Conservation (phyloP, 2,113 vertebrate genomes). For the Alethe diademata region DNA sequence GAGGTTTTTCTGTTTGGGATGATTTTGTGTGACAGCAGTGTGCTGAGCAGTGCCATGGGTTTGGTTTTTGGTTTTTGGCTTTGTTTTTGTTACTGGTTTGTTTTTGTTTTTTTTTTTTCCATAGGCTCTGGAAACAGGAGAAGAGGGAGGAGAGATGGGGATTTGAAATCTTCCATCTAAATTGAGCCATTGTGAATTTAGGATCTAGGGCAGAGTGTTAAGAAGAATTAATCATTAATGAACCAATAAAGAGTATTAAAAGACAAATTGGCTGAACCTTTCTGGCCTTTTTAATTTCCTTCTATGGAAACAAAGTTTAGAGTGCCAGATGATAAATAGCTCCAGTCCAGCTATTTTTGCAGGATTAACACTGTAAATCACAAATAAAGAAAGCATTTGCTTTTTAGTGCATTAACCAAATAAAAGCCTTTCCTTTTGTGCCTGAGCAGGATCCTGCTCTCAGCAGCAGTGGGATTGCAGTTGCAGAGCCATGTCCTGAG, state of each 20-base stretch:
- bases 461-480: too few relatives aligned
- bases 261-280: conserved; percentile 65
- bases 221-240: conserved; percentile 71
- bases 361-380: conserved; percentile 12
- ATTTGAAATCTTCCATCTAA: conserved; percentile 47
- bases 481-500: too few relatives aligned
- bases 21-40: neutral
- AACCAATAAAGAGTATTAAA: conserved; percentile 69
- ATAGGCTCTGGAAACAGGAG: neutral
- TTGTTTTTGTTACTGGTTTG: too few relatives aligned
- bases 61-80: neutral
- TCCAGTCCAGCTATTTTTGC: neutral
- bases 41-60: neutral
- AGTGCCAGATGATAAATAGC: conserved; percentile 34
- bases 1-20: neutral
- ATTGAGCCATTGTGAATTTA: conserved; percentile 59
- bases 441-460: neutral
- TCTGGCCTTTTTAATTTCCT: conserved; percentile 46
- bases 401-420: neutral
- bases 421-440: neutral
- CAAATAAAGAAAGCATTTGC: neutral
- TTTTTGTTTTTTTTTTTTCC: neutral
- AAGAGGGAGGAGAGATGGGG: neutral
- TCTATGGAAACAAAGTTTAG: conserved; percentile 38
- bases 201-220: conserved; percentile 47